phyloP scores from a whole-genome alignment of 2,797 vertebrate species.

The Bovichtus diacanthus region DNA sequence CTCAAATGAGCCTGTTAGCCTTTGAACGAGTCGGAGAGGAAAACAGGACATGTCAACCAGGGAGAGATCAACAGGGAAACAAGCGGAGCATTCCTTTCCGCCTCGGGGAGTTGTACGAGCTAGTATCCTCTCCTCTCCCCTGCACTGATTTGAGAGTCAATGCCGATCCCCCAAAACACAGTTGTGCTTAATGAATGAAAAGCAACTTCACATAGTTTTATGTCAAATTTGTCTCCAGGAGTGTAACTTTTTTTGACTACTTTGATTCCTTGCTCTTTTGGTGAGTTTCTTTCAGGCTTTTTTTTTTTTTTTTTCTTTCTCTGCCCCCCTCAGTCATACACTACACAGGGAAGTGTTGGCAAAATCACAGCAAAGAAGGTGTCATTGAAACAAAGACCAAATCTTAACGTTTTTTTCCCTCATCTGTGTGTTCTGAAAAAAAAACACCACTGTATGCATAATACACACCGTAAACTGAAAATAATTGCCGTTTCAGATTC shows the following conservation, averaged over 20 bases:
- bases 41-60: conserved; percentile 86
- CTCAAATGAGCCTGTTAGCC: conserved; percentile 84
- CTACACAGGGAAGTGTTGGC: conserved; percentile 14
- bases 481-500: conserved; percentile 69
- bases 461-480: conserved; percentile 52
- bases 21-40: conserved; percentile 73
- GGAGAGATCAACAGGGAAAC: conserved; percentile 84
- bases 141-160: conserved; percentile 82
- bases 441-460: conserved; percentile 32
- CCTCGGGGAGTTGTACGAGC: conserved; percentile 80
- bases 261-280: conserved; percentile 31
- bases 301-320: not conserved
- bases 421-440: conserved; percentile 75
- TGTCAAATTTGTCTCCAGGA: conserved; percentile 63
- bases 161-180: conserved; percentile 65
- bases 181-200: conserved; percentile 71
- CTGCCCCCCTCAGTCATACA: not conserved
- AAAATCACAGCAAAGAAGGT: conserved; percentile 53
- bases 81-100: conserved; percentile 79
- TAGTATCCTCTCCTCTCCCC: conserved; percentile 67
- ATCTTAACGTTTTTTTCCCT: conserved; percentile 62
- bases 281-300: conserved; percentile 29
- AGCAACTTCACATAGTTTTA: conserved; percentile 68
- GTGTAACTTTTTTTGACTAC: conserved; percentile 58
- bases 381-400: conserved; percentile 62